These are phyloP conservation scores for Hololepta plana DNA, from an alignment of 2,888 invertebrate genomes.

Conservation along the genomic window DNA sequence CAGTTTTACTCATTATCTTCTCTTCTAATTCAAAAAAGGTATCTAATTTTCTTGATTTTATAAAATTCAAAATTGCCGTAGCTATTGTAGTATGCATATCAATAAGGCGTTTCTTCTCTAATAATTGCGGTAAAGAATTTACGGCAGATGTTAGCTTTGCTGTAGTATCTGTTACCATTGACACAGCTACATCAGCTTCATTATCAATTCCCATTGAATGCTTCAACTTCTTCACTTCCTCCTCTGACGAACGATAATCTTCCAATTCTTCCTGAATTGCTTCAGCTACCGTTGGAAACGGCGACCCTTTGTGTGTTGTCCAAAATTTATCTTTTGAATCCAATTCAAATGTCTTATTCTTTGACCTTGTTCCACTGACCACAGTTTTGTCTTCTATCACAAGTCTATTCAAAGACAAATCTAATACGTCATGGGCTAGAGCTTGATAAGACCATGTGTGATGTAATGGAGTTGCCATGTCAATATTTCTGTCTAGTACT, in stretches of 20 bases:
- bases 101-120: constrained; percentile 93
- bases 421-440: constrained; percentile 87
- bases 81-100: constrained; percentile 99
- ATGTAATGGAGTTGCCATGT: constrained; percentile 94
- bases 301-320: constrained; percentile 84
- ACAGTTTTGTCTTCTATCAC: constrained; percentile 23
- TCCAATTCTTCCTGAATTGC: constrained; percentile 97
- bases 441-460: constrained; percentile 99
- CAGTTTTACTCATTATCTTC: constrained; percentile 87
- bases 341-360: constrained; percentile 78
- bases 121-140: constrained; percentile 84
- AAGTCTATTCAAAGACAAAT: constrained; percentile 69
- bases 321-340: constrained; percentile 84
- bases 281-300: constrained; percentile 89
- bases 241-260: constrained; percentile 77
- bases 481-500: constrained; percentile 82
- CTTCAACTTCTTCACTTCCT: constrained; percentile 90
- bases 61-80: constrained; percentile 69
- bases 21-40: constrained; percentile 96
- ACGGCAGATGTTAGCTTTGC: constrained; percentile 88
- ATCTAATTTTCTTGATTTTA: constrained; percentile 81
- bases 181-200: constrained; percentile 69
- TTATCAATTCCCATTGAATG: constrained; percentile 86
- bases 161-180: constrained; percentile 83
- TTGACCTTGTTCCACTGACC: constrained; percentile 54